These are phyloP conservation scores for Scaptomyza polygonia DNA, from an alignment of 2,888 invertebrate species.

Conservation along the genomic window DNA sequence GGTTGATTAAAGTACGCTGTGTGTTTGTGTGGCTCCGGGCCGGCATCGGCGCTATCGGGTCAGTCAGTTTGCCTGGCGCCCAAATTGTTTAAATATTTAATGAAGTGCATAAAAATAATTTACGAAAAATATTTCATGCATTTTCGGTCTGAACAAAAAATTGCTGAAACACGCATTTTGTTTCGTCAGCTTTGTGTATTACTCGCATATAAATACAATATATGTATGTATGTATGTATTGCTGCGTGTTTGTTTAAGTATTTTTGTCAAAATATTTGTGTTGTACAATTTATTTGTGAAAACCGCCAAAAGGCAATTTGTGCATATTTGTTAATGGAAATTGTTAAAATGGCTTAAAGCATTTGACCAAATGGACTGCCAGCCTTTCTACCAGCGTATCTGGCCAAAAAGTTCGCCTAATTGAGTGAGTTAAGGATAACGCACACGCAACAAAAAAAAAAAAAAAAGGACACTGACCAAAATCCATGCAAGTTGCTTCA, in stretches of 20 bases:
- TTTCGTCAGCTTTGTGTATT: conserved; percentile 26
- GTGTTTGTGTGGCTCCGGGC: conserved; percentile 38
- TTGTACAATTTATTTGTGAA: conserved; percentile 70
- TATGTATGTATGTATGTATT: conserved; percentile 5
- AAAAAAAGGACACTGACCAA: conserved; percentile 44
- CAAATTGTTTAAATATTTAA: conserved; percentile 79
- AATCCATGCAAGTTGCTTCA: conserved; percentile 26
- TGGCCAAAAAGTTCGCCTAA: conserved; percentile 45
- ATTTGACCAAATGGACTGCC: conserved; percentile 69
- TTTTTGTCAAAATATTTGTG: conserved; percentile 76
- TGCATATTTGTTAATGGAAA: conserved; percentile 82
- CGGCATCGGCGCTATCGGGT: conserved; percentile 20
- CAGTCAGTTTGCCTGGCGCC: conserved; percentile 25
- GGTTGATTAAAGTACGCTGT: conserved; percentile 76
- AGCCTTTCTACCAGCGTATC: conserved; percentile 9
- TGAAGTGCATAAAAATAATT: conserved; percentile 75
- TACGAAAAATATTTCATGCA: conserved; percentile 75
- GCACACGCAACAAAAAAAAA: neutral
- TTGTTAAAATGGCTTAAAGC: conserved; percentile 80
- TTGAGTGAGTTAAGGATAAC: conserved; percentile 65
- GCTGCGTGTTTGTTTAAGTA: conserved; percentile 35
- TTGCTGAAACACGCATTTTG: conserved; percentile 47
- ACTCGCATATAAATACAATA: neutral
- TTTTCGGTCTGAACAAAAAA: conserved; percentile 55
- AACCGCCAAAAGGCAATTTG: conserved; percentile 80